Percentiles rank a stretch among this genome's conserved stretches.
Conservation (phyloP, 2,888 invertebrate species). For the Agonopterix alstromeriana region DNA sequence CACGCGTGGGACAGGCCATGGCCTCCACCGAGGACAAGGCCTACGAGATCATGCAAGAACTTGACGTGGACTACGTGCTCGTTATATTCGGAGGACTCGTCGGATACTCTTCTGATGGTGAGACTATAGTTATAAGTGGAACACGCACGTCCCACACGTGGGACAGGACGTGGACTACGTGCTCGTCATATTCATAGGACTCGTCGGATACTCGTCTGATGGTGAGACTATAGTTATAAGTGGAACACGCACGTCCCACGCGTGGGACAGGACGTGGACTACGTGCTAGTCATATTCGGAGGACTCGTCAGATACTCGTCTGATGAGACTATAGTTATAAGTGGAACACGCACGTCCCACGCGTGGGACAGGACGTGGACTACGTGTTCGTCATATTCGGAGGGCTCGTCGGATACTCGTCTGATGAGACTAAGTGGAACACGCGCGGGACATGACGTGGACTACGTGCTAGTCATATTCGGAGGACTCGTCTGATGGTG, state of each 20-base stretch:
- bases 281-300: constrained; percentile 98
- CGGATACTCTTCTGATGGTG: constrained; percentile 98
- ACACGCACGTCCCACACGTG: constrained; percentile 98
- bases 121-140: constrained; percentile 48
- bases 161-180: constrained; percentile 99
- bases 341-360: constrained; percentile 95
- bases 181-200: constrained; percentile 98
- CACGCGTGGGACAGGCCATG: constrained; percentile 98
- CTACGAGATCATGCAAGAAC: constrained; percentile 97
- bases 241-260: constrained; percentile 96
- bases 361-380: constrained; percentile 92
- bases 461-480: too few relatives aligned
- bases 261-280: constrained; percentile 98
- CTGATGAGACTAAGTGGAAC: too few relatives aligned
- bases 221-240: constrained; percentile 71
- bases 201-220: constrained; percentile 98
- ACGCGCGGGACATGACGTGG: too few relatives aligned
- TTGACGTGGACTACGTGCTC: constrained; percentile 98
- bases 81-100: constrained; percentile 99
- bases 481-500: constrained; percentile 98
- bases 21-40: constrained; percentile 97
- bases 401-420: constrained; percentile 98
- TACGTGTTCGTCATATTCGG: constrained; percentile 99
- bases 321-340: too few relatives aligned
- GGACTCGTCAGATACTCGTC: constrained; percentile 99